phyloP scores from a whole-genome alignment of 2,888 invertebrate species.

The Nemotelus nigrinus region DNA sequence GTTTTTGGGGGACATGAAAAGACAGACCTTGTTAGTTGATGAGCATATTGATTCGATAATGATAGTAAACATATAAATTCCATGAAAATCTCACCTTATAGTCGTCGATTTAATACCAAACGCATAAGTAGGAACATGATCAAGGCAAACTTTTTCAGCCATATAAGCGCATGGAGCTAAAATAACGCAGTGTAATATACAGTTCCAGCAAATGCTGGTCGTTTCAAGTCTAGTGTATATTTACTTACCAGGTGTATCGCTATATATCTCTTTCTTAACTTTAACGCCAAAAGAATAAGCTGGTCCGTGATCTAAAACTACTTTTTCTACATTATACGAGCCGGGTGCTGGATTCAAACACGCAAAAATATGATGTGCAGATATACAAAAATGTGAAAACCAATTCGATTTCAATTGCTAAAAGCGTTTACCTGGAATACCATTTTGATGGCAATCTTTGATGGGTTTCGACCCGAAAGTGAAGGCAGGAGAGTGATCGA shows the following conservation, averaged over 20 bases:
- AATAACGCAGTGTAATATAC: neutral
- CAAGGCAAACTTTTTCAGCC: slow-evolving; percentile 67
- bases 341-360: slow-evolving; percentile 65
- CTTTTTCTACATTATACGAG: slow-evolving; percentile 64
- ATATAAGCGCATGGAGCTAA: slow-evolving; percentile 62
- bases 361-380: slow-evolving; percentile 51
- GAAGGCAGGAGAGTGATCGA: slow-evolving; percentile 67
- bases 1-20: neutral
- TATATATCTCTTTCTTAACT: slow-evolving; percentile 62
- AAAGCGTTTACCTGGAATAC: slow-evolving; percentile 35
- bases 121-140: slow-evolving; percentile 68
- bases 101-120: slow-evolving; percentile 70
- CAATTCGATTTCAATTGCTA: neutral
- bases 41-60: no score
- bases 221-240: no score
- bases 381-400: neutral
- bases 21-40: no score
- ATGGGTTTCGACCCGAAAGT: slow-evolving; percentile 70
- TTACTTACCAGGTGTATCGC: slow-evolving; percentile 66
- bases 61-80: no score
- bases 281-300: slow-evolving; percentile 68
- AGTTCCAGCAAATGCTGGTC: no score
- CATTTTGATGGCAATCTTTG: slow-evolving; percentile 55
- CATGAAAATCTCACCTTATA: slow-evolving; percentile 58
- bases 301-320: slow-evolving; percentile 60